phyloP scores from a whole-genome alignment of 2,888 invertebrate genomes.

The Drosophila anomalipes region DNA sequence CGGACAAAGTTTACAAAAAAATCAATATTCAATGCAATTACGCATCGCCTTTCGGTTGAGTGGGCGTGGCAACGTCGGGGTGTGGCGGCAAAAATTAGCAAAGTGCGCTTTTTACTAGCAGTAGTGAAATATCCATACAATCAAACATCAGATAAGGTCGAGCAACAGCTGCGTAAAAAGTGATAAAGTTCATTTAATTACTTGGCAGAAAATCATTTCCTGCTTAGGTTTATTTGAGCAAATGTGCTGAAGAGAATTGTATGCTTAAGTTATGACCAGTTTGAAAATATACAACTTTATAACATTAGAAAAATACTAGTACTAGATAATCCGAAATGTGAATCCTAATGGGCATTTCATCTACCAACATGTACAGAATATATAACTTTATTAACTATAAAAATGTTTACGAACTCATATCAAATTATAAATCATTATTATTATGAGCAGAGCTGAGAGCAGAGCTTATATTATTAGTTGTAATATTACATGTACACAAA shows the following conservation, averaged over 20 bases:
- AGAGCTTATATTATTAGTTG: neutral
- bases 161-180: slow-evolving; percentile 17
- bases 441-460: neutral
- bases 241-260: neutral
- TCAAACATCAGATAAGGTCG: neutral
- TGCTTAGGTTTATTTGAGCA: neutral
- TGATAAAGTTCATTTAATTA: slow-evolving; percentile 7
- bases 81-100: slow-evolving; percentile 7
- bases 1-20: slow-evolving; percentile 30
- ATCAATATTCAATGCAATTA: slow-evolving; percentile 53
- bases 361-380: neutral
- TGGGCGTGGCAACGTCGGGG: neutral
- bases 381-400: neutral
- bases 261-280: neutral
- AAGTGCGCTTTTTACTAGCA: slow-evolving; percentile 16
- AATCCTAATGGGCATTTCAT: neutral
- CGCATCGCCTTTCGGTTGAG: slow-evolving; percentile 6
- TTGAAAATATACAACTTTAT: neutral
- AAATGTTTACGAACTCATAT: neutral
- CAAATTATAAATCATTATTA: neutral
- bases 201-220: neutral
- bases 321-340: neutral
- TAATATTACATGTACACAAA: neutral
- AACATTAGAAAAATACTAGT: neutral
- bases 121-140: neutral